Base-by-base conservation (phyloP, 2,113 vertebrate species). In the Cheilinus undulatus region DNA sequence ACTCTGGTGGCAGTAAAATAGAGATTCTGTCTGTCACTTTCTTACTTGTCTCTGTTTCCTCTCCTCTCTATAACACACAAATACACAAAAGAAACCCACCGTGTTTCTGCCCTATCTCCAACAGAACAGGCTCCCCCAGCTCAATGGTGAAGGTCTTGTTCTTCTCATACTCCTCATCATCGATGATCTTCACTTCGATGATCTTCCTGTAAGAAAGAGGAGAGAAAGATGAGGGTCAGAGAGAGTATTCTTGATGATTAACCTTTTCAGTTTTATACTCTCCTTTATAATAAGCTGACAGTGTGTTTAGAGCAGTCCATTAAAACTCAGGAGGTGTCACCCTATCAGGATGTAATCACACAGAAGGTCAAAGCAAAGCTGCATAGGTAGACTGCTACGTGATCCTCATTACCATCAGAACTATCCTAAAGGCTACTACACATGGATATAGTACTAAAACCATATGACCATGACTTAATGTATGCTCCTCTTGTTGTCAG, bases 131-230 rank as follows among this genome's bases (percentile, higher is more conserved):
- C 54, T 94, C 93, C 3, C 92, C 93, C 82, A 94, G 85, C 90
- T 93, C 93, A 13, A 94, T 86, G 83, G 42, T 90, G 80, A 94
- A 94, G 26, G 70, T 70, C 82, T 94, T 94, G 69, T 94, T 94
- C 82, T 94, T 94, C 84, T 94, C 94, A 10, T 94, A 94, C 79
- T 93, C 92, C 32, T 93, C 93, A 53, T 94, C 93, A 10, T 94
- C 94, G 23, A 93, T 93, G 13, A 94, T 93, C 88, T 93, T 93
- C 73, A 94, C 93, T 82, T 93, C 88, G 2, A 94, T 93, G 46
- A 89, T 86, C 73, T 94, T 94, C 93, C 94, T 95, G 91, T 86
- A 53, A 42, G 42, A 60, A 19, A 51, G n/a, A 22, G 13, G 48
- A 17, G 9, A 57, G 10, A 48, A 36, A 0, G 32, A 61, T 6